Conservation (phyloP, 2,888 invertebrate genomes). For the Leucophenga maculata region DNA sequence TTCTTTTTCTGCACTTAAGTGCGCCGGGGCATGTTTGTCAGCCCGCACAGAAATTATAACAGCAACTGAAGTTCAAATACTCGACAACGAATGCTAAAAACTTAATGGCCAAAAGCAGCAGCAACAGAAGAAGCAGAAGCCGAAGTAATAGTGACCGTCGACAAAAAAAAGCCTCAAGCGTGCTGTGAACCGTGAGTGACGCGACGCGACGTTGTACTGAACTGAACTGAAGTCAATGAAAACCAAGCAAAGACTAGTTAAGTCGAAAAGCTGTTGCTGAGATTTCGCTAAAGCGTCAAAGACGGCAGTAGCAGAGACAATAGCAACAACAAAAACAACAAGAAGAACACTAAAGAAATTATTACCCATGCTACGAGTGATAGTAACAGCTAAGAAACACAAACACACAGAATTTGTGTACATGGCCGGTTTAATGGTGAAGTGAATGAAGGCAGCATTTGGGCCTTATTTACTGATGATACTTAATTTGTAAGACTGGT, state of each 20-base stretch:
- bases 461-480: no score
- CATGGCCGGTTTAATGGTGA: no score
- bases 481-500: no score
- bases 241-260: background rate
- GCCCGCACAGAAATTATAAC: conserved; percentile 51
- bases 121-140: conserved; percentile 35
- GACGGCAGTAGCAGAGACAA: conserved; percentile 12
- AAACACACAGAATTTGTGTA: background rate
- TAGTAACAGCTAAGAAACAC: background rate
- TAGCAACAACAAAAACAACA: conserved; percentile 1
- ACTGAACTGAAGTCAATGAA: background rate
- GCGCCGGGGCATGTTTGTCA: conserved; percentile 43
- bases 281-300: conserved; percentile 50
- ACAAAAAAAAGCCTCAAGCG: background rate
- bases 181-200: conserved; percentile 5
- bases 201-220: conserved; percentile 1
- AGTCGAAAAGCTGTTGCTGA: conserved; percentile 36
- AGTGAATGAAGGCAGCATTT: background rate
- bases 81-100: conserved; percentile 40
- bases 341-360: conserved; percentile 34
- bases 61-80: conserved; percentile 49
- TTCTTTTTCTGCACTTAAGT: conserved; percentile 28
- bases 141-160: conserved; percentile 42
- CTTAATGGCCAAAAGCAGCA: conserved; percentile 39
- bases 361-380: conserved; percentile 21